A percentile compares a stretch with the other conserved stretches of the same genome.
Conservation (phyloP, 2,888 invertebrate species). For the Drosophila nr. medialis region DNA sequence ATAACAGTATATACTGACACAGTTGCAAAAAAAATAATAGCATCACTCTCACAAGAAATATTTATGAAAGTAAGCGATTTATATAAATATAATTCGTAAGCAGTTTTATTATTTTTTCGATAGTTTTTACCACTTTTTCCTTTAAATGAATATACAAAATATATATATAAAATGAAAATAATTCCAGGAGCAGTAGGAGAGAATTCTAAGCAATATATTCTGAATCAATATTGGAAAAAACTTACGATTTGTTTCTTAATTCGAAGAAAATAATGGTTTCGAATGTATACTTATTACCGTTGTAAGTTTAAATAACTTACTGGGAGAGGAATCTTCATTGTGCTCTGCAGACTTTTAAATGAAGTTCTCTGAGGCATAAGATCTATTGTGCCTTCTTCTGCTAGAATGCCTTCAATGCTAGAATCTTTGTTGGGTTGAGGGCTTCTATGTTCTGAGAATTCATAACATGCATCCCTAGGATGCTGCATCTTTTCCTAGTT, state of each 20-base stretch:
- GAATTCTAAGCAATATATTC: not conserved
- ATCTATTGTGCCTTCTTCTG: too few species aligned
- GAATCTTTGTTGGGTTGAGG: too few species aligned
- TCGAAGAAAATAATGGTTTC: not conserved
- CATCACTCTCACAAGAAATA: not conserved
- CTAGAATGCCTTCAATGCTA: too few species aligned
- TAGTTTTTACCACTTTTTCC: too few species aligned
- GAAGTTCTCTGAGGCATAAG: not conserved
- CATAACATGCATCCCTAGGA: too few species aligned
- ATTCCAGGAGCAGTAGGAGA: not conserved
- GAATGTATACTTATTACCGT: not conserved
- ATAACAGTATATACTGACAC: slow-evolving; percentile 10
- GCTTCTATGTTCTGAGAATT: too few species aligned
- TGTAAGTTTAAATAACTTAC: not conserved
- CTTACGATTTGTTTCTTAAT: not conserved
- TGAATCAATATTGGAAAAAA: too few species aligned
- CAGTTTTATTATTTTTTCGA: not conserved
- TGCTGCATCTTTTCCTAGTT: too few species aligned
- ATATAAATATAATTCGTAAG: not conserved
- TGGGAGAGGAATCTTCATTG: not conserved
- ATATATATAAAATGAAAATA: not conserved
- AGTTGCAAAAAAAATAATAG: not conserved
- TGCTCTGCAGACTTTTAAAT: not conserved
- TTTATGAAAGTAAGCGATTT: not conserved
- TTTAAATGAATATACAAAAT: too few species aligned